phyloP scores from a whole-genome alignment of 2,888 invertebrate species.

The Lacanobia wlatinum region DNA sequence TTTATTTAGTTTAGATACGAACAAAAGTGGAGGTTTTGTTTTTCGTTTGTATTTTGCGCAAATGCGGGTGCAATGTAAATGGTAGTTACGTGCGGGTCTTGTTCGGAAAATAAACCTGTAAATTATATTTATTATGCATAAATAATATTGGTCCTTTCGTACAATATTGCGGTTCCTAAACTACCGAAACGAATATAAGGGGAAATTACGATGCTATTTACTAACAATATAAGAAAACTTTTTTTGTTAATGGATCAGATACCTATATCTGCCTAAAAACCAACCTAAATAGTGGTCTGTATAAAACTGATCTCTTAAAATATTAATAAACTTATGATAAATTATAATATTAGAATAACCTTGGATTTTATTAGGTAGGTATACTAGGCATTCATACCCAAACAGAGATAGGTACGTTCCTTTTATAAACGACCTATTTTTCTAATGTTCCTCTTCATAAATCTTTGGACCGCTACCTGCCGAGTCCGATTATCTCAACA shows the following conservation, averaged over 20 bases:
- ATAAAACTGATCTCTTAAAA: no score
- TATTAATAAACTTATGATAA: no score
- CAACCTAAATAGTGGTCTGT: no score
- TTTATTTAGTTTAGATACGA: conserved; percentile 6
- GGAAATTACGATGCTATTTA: not conserved
- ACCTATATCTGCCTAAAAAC: no score
- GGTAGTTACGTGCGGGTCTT: conserved; percentile 1
- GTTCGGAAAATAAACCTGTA: not conserved
- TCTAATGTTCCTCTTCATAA: conserved; percentile 32
- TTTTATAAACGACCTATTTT: conserved; percentile 38
- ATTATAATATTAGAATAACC: not conserved
- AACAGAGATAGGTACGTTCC: not conserved
- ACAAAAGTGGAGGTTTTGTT: not conserved
- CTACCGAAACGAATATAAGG: not conserved
- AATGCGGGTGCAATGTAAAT: conserved; percentile 44
- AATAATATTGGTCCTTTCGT: not conserved
- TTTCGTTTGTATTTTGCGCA: conserved; percentile 19
- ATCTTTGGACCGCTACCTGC: conserved; percentile 38
- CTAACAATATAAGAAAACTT: no score
- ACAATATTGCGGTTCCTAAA: not conserved
- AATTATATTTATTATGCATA: conserved; percentile 7
- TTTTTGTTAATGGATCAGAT: no score
- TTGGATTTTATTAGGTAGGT: not conserved
- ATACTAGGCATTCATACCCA: not conserved
- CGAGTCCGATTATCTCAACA: conserved; percentile 29